Conservation (phyloP, 1,140 invertebrate genomes). For the Apis florea region DNA sequence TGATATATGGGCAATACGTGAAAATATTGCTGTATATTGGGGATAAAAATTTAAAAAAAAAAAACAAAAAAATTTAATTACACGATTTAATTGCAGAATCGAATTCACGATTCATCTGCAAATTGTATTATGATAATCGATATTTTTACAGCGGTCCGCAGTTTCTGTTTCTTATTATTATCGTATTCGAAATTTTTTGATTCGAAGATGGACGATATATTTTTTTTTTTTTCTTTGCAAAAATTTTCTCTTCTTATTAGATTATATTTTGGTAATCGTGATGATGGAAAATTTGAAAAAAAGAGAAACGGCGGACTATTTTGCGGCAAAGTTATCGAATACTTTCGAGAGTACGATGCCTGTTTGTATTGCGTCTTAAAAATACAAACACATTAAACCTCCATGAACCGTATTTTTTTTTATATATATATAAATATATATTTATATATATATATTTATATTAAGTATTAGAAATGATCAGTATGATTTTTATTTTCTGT, state of each 20-base stretch:
- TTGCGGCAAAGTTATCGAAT: slow-evolving; percentile 29
- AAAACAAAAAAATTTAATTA: slow-evolving; percentile 33
- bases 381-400: slow-evolving; percentile 27
- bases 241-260: background rate
- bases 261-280: background rate
- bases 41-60: slow-evolving; percentile 27
- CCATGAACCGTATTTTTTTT: slow-evolving; percentile 2
- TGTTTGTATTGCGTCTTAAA: slow-evolving; percentile 16
- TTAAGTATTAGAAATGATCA: slow-evolving; percentile 20
- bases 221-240: too few species aligned
- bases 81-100: slow-evolving; percentile 40
- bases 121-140: slow-evolving; percentile 50
- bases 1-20: slow-evolving; percentile 32
- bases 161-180: slow-evolving; percentile 14
- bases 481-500: background rate
- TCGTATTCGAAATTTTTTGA: background rate
- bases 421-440: background rate
- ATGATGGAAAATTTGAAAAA: background rate
- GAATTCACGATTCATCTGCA: slow-evolving; percentile 32
- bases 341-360: slow-evolving; percentile 17
- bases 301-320: slow-evolving; percentile 21
- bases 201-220: too few species aligned
- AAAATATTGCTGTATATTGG: slow-evolving; percentile 15
- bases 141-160: slow-evolving; percentile 23
- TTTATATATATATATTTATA: too few species aligned